These are phyloP conservation scores for Synanthedon andrenaeformis DNA, from an alignment of 2,888 invertebrate species.

Conservation along the genomic window DNA sequence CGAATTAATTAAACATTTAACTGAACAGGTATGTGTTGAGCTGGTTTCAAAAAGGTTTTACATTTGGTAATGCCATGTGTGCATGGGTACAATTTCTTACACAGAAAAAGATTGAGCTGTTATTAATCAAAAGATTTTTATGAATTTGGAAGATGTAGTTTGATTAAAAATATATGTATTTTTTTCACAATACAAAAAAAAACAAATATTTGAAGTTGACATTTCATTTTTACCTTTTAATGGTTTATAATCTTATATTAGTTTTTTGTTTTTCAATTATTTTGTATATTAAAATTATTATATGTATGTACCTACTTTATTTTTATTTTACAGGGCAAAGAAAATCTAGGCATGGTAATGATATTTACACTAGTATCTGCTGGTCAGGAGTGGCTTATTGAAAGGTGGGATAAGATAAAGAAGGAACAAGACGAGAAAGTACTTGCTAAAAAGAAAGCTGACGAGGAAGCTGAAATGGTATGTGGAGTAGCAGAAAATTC, in stretches of 20 bases:
- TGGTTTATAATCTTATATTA: no score
- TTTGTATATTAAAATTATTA: no score
- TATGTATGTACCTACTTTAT: not conserved
- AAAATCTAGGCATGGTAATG: conserved; percentile 98
- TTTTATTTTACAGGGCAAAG: conserved; percentile 73
- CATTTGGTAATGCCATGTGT: no score
- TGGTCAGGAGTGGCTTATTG: conserved; percentile 93
- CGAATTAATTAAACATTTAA: conserved; percentile 75
- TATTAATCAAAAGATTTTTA: not conserved
- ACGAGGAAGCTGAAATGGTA: conserved; percentile 91
- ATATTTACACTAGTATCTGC: conserved; percentile 94
- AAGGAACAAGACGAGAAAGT: conserved; percentile 78
- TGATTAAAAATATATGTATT: no score
- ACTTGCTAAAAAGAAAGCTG: conserved; percentile 75
- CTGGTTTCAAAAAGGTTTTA: not conserved
- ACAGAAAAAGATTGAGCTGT: no score
- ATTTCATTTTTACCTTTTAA: no score
- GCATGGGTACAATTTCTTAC: not conserved
- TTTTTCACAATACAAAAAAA: no score
- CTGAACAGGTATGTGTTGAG: conserved; percentile 68
- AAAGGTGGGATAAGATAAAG: conserved; percentile 83
- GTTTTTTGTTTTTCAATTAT: no score
- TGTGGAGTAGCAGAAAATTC: conserved; percentile 1
- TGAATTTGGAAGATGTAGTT: no score
- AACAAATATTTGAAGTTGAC: no score